These are phyloP conservation scores for Phyllopteryx taeniolatus DNA, from an alignment of 2,113 vertebrate genomes.

Conservation along the genomic window DNA sequence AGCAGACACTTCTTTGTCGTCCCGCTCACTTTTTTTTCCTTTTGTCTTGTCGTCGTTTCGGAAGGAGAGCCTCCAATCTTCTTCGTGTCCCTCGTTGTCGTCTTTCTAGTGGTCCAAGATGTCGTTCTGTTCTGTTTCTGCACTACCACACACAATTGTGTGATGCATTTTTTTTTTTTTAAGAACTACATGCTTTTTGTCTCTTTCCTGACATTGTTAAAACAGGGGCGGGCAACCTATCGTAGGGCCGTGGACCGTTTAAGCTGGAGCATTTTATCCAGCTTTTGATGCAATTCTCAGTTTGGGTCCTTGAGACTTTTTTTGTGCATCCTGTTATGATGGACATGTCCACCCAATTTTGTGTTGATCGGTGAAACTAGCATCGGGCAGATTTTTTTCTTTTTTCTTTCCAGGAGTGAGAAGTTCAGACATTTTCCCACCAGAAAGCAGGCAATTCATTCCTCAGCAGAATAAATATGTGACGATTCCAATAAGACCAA, in stretches of 20 bases:
- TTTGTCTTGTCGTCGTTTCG: constrained; percentile 40
- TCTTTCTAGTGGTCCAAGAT: constrained; percentile 58
- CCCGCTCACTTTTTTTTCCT: constrained; percentile 18
- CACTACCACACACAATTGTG: constrained; percentile 55
- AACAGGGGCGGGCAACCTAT: background rate
- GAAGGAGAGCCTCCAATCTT: constrained; percentile 25
- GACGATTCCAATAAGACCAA: no score
- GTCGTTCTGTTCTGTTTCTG: constrained; percentile 67
- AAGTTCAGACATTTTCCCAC: no score
- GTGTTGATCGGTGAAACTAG: no score
- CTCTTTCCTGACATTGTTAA: constrained; percentile 43
- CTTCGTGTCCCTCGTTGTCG: constrained; percentile 8
- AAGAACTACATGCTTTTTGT: constrained; percentile 47
- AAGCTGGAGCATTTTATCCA: no score
- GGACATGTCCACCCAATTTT: no score
- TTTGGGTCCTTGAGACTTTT: no score
- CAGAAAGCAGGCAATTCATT: no score
- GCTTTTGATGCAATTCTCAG: background rate
- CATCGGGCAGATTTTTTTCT: no score
- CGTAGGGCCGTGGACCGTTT: background rate
- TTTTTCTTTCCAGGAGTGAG: no score
- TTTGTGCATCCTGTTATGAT: no score
- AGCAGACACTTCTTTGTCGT: constrained; percentile 17
- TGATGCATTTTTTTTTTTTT: constrained; percentile 23
- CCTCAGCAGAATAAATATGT: no score